Evolutionary conservation across 1,140 invertebrate species (phyloP).

Genomic region (Pseudomyrmex concolor): DNA sequence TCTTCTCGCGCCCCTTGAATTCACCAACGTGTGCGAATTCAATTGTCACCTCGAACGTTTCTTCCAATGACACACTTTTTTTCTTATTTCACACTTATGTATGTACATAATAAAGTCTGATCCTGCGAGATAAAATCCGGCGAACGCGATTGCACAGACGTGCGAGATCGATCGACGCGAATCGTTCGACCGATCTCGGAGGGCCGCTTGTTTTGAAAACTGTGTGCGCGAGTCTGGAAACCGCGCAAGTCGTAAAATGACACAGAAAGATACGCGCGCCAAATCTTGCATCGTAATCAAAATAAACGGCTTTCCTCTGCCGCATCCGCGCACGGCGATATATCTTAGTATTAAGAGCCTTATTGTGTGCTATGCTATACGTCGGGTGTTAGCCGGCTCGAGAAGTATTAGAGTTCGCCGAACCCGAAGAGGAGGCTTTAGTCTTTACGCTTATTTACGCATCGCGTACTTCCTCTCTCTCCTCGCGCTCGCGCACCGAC

Average conservation of each 20-base stretch:
- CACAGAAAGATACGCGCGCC: background rate
- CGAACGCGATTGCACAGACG: background rate
- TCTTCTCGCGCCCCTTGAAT: background rate
- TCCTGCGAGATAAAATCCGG: too few relatives aligned
- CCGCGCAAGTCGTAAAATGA: background rate
- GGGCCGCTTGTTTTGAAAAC: constrained; percentile 10
- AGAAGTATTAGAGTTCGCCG: constrained; percentile 54
- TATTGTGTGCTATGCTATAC: constrained; percentile 23
- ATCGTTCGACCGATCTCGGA: background rate
- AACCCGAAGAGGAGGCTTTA: constrained; percentile 52
- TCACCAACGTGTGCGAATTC: background rate
- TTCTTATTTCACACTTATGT: background rate
- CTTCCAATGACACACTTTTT: constrained; percentile 12
- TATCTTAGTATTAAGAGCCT: constrained; percentile 52
- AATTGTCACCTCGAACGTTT: constrained; percentile 8
- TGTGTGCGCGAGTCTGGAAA: background rate
- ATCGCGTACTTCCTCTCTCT: constrained; percentile 2
- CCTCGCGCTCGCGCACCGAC: background rate
- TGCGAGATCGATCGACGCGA: background rate
- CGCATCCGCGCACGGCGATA: background rate
- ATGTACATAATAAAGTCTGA: background rate
- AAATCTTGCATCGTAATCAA: constrained; percentile 4
- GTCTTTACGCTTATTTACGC: constrained; percentile 54
- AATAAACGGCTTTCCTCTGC: constrained; percentile 7
- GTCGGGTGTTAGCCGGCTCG: constrained; percentile 42